These are phyloP conservation scores for Oreonectes daqikongensis DNA, from an alignment of 2,797 vertebrate species.

Conservation along the genomic window DNA sequence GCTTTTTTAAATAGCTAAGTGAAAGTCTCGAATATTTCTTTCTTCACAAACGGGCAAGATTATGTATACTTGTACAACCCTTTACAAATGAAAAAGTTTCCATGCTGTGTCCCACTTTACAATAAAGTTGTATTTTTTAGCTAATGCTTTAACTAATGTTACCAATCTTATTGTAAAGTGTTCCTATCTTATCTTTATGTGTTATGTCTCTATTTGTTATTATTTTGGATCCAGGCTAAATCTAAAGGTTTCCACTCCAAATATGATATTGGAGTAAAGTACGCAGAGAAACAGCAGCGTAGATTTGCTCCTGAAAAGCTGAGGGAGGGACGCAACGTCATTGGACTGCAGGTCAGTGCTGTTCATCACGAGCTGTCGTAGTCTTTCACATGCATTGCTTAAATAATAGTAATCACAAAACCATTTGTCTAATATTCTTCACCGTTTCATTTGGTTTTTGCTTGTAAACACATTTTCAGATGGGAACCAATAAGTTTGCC, in stretches of 20 bases:
- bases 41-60: neutral
- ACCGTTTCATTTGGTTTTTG: neutral
- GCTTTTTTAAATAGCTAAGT: too few relatives aligned
- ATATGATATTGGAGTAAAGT: slow-evolving; percentile 88
- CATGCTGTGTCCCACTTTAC: too few relatives aligned
- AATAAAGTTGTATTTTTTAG: too few relatives aligned
- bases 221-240: slow-evolving; percentile 79
- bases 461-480: slow-evolving; percentile 69
- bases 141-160: too few relatives aligned
- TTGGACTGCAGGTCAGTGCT: slow-evolving; percentile 86
- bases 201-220: neutral
- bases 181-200: slow-evolving; percentile 25
- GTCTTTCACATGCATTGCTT: neutral
- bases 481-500: slow-evolving; percentile 96
- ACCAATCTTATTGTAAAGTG: too few relatives aligned
- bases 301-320: slow-evolving; percentile 88
- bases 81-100: too few relatives aligned
- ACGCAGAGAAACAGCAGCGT: slow-evolving; percentile 88
- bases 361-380: neutral
- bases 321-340: slow-evolving; percentile 88
- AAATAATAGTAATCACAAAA: too few relatives aligned
- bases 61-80: too few relatives aligned
- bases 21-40: too few relatives aligned
- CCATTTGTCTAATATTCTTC: neutral
- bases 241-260: slow-evolving; percentile 87